Evolutionary conservation across 2,113 vertebrate species (phyloP).

Genomic region (Hemicordylus capensis): DNA sequence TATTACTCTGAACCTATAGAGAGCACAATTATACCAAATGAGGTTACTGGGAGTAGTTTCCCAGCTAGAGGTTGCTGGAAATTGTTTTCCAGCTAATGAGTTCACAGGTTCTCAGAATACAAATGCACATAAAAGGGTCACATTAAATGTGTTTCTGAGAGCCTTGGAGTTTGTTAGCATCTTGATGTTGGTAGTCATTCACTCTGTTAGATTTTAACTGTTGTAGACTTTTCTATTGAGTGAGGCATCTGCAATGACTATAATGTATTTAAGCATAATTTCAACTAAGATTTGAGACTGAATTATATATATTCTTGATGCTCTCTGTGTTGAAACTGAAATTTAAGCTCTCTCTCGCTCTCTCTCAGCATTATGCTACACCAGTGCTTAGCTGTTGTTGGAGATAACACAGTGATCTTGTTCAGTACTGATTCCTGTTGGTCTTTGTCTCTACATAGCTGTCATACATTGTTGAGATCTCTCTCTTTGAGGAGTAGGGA

Average conservation of each 20-base stretch:
- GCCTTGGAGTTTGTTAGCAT: background rate
- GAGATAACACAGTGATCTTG: background rate
- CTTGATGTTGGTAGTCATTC: background rate
- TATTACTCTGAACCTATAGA: conserved; percentile 65
- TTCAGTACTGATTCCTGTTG: background rate
- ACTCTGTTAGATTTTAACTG: background rate
- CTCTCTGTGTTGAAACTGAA: background rate
- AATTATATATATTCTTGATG: background rate
- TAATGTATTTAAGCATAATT: background rate
- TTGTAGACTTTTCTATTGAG: background rate
- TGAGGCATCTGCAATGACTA: background rate
- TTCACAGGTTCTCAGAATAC: background rate
- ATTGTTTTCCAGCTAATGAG: background rate
- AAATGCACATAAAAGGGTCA: background rate
- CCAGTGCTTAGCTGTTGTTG: background rate
- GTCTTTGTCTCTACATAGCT: background rate
- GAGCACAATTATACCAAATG: conserved; percentile 56
- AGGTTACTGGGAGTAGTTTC: conserved; percentile 15
- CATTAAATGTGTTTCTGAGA: background rate
- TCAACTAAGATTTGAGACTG: background rate
- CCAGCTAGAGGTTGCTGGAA: conserved; percentile 26
- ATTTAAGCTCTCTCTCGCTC: background rate
- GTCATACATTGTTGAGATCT: background rate
- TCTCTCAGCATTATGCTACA: background rate
- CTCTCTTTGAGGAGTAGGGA: background rate